These are phyloP conservation scores for Ornithorhynchus anatinus DNA, from an alignment of 2,113 vertebrate species.

Conservation along the genomic window DNA sequence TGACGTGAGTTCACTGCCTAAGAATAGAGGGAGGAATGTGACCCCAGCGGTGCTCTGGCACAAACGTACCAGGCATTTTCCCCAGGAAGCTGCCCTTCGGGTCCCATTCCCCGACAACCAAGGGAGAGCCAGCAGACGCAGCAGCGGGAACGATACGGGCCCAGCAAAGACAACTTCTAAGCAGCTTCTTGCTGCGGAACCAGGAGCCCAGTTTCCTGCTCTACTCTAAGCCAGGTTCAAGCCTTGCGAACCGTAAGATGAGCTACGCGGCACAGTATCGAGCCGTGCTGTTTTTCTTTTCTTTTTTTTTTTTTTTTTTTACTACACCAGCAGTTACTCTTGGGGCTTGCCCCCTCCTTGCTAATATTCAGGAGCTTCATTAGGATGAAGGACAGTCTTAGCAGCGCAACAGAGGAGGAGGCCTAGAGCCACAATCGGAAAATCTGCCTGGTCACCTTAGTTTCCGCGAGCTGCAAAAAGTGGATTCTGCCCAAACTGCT, in stretches of 20 bases:
- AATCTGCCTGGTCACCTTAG: too few relatives aligned
- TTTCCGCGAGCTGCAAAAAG: too few relatives aligned
- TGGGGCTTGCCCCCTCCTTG: too few relatives aligned
- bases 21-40: constrained; percentile 61
- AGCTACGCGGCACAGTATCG: too few relatives aligned
- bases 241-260: too few relatives aligned
- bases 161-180: not conserved
- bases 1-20: constrained; percentile 63
- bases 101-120: not conserved
- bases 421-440: too few relatives aligned
- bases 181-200: not conserved
- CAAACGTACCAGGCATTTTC: not conserved
- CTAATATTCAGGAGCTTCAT: too few relatives aligned
- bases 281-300: not conserved
- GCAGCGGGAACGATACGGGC: not conserved
- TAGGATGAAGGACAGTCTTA: too few relatives aligned
- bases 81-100: not conserved
- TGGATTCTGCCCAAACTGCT: too few relatives aligned
- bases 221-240: not conserved
- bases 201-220: not conserved
- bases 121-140: constrained; percentile 7
- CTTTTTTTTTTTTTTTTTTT: not conserved
- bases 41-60: constrained; percentile 26
- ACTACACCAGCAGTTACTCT: not conserved
- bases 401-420: too few relatives aligned